phyloP scores from a whole-genome alignment of 2,797 vertebrate species.

The Siniperca scherzeri region DNA sequence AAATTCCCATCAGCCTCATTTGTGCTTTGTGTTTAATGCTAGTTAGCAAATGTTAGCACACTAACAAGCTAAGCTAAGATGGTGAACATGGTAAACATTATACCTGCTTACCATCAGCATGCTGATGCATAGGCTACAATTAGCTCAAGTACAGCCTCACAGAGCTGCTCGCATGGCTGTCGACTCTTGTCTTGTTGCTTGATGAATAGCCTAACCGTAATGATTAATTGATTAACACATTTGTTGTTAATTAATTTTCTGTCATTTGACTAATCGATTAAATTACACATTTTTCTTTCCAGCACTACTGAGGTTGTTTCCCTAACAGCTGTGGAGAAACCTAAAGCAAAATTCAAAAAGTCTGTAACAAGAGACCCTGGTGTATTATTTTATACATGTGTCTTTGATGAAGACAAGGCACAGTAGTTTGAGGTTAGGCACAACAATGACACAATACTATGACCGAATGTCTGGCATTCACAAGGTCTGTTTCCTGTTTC shows the following conservation, averaged over 20 bases:
- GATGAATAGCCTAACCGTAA: neutral
- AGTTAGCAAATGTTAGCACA: neutral
- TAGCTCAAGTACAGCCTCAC: neutral
- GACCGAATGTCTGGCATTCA: constrained; percentile 16
- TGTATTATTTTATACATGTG: neutral
- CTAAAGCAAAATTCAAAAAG: neutral
- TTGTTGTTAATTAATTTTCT: neutral
- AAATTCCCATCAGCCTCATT: no score
- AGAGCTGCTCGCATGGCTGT: no score
- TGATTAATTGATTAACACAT: neutral
- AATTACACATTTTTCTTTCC: neutral
- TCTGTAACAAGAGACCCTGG: neutral
- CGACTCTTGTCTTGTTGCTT: neutral
- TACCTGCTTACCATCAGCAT: neutral
- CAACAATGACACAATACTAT: neutral
- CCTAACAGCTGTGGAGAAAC: constrained; percentile 11
- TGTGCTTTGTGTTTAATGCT: neutral
- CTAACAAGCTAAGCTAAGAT: neutral
- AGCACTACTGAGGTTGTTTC: neutral
- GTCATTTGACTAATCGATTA: neutral
- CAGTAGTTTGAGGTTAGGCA: neutral
- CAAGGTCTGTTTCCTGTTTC: constrained; percentile 42
- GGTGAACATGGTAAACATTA: neutral
- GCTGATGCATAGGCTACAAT: neutral
- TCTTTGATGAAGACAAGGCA: neutral